phyloP scores from a whole-genome alignment of 2,888 invertebrate species.

The Dryobota labecula region DNA sequence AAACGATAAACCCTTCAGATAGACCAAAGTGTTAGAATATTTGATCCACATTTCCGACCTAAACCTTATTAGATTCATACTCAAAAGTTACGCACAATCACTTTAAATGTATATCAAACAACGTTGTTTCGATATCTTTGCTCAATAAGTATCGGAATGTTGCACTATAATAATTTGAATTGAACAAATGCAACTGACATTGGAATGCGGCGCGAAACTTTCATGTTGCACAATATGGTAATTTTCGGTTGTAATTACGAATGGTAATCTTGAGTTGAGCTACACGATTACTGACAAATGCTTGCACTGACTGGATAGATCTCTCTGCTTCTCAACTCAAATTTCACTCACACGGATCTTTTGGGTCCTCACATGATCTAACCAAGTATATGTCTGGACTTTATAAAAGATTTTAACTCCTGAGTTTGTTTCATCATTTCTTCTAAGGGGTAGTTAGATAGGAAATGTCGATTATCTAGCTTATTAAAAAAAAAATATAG shows the following conservation, averaged over 20 bases:
- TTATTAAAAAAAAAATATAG: too few relatives aligned
- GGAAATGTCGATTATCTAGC: too few relatives aligned
- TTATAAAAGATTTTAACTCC: too few relatives aligned
- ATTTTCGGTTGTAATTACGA: slow-evolving; percentile 24
- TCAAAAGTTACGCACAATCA: slow-evolving; percentile 3
- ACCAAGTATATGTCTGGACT: too few relatives aligned
- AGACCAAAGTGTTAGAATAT: background rate
- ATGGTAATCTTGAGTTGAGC: too few relatives aligned
- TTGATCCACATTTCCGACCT: background rate
- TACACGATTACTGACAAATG: too few relatives aligned
- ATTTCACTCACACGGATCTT: too few relatives aligned
- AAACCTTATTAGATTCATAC: slow-evolving; percentile 16
- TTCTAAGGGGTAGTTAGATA: too few relatives aligned
- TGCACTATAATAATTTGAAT: slow-evolving; percentile 60
- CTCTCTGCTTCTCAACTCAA: too few relatives aligned
- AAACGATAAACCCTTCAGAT: background rate
- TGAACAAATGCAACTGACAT: slow-evolving; percentile 41
- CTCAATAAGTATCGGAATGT: slow-evolving; percentile 59
- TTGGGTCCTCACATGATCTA: too few relatives aligned
- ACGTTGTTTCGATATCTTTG: slow-evolving; percentile 56
- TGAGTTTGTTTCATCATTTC: too few relatives aligned
- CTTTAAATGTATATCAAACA: slow-evolving; percentile 47
- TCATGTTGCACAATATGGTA: slow-evolving; percentile 42
- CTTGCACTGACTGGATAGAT: too few relatives aligned
- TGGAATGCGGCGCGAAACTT: slow-evolving; percentile 52